Evolutionary conservation across 2,888 invertebrate species (phyloP).

Genomic region (Cordilura impudica): DNA sequence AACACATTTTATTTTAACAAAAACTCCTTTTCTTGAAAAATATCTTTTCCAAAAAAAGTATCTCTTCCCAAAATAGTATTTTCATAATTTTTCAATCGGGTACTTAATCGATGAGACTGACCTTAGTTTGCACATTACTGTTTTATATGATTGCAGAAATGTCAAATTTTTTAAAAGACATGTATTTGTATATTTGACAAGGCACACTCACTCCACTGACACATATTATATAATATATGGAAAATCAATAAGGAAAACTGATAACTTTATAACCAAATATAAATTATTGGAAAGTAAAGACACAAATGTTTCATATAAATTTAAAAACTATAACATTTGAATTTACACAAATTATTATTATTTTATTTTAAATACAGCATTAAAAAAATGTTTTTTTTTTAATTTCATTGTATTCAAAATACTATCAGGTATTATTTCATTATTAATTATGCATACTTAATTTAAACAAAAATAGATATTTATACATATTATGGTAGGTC

Average conservation of each 20-base stretch:
- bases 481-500: slow-evolving; percentile 35
- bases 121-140: neutral
- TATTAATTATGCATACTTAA: slow-evolving; percentile 19
- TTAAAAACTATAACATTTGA: too few species aligned
- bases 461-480: neutral
- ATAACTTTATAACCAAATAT: neutral
- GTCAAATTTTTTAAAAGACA: slow-evolving; percentile 4
- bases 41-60: too few species aligned
- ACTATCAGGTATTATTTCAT: slow-evolving; percentile 31
- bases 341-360: neutral
- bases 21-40: too few species aligned
- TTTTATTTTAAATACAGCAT: too few species aligned
- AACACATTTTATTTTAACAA: too few species aligned
- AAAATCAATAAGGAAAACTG: neutral
- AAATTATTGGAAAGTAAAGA: too few species aligned
- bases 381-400: neutral
- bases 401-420: neutral
- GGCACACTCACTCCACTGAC: slow-evolving; percentile 20
- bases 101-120: too few species aligned
- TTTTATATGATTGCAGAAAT: neutral
- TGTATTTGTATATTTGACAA: neutral
- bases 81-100: too few species aligned
- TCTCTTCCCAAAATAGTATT: too few species aligned
- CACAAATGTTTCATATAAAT: too few species aligned
- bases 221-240: neutral